Evolutionary conservation across 1,140 invertebrate genomes (phyloP).

Genomic region (Apolygus lucorum): DNA sequence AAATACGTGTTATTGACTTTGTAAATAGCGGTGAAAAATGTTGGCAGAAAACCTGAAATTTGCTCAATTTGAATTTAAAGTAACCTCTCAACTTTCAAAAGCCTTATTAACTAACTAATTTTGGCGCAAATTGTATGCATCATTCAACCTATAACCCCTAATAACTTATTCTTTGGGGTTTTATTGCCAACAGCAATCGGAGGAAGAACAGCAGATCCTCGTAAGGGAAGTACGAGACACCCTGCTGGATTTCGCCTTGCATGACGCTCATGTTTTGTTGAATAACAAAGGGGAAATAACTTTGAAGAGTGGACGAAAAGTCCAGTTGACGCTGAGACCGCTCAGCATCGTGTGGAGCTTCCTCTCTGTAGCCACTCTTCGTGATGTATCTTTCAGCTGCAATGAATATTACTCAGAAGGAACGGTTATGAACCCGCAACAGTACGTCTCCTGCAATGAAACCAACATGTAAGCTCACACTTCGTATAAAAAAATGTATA

Average conservation of each 20-base stretch:
- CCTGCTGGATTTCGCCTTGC: neutral
- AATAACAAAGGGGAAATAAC: constrained; percentile 21
- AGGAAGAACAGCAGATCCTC: neutral
- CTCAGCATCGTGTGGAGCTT: constrained; percentile 18
- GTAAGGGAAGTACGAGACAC: neutral
- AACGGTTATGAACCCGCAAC: too few species aligned
- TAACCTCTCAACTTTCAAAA: neutral
- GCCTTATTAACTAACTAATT: too few species aligned
- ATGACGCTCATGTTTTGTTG: constrained; percentile 16
- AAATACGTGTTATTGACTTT: too few species aligned
- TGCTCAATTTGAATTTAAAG: constrained; percentile 3
- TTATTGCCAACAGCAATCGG: neutral
- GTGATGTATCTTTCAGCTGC: constrained; percentile 18
- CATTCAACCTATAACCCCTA: too few species aligned
- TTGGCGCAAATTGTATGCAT: too few species aligned
- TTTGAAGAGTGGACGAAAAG: neutral
- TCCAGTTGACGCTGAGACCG: constrained; percentile 23
- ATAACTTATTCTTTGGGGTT: neutral
- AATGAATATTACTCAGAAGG: too few species aligned
- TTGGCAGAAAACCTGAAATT: too few species aligned
- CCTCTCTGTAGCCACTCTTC: neutral
- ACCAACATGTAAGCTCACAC: too few species aligned
- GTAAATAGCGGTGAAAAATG: too few species aligned
- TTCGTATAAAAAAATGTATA: too few species aligned
- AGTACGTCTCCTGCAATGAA: too few species aligned